Evolutionary conservation across 2,797 vertebrate genomes (phyloP), one percentile per base, ranked within the genome.

Genomic region (Myoxocephalus aenaeus): DNA sequence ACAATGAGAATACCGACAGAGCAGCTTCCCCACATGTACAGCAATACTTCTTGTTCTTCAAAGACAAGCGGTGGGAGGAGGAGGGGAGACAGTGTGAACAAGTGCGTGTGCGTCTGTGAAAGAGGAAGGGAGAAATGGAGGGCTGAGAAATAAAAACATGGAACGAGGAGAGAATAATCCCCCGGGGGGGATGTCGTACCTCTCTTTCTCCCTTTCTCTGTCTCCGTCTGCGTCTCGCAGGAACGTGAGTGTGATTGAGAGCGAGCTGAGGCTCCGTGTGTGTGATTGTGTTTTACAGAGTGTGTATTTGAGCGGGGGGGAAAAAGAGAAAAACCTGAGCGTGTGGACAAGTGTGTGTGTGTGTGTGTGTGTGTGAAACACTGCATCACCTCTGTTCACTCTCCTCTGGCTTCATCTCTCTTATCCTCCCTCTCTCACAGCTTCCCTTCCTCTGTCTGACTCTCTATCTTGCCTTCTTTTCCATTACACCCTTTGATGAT

Each of bases 401-500:
- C 80, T 86, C 82, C 87, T 73, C 81, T 64, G 75, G 90, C 80
- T 85, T 83, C 78, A 79, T 78, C 71, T 72, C 73, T 85, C 86
- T 87, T 84, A 89, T 90, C 88, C 81, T 69, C 80, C 42, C 78
- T 83, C 86, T 65, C 83, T 81, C 77, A 38, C 86, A 87, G 86
- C 71, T 82, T 85, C 83, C 68, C 84, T 81, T 74, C 84, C 73
- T 85, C 89, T 70, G 79, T 79, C 81, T 85, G 76, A 85, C 84
- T 89, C 87, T 75, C 86, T 59, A 75, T 84, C 87, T 79, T 25
- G 56, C 80, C 71, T 83, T 83, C 73, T 77, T 83, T 91, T 92
- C 89, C 91, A 93, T 90, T 93, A 93, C 94, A 90, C 93, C 90
- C 93, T 94, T 93, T 89, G 92, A 94, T 91, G 91, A 93, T 83